Conservation (phyloP, 2,113 vertebrate species). For the Puntigrus tetrazona region DNA sequence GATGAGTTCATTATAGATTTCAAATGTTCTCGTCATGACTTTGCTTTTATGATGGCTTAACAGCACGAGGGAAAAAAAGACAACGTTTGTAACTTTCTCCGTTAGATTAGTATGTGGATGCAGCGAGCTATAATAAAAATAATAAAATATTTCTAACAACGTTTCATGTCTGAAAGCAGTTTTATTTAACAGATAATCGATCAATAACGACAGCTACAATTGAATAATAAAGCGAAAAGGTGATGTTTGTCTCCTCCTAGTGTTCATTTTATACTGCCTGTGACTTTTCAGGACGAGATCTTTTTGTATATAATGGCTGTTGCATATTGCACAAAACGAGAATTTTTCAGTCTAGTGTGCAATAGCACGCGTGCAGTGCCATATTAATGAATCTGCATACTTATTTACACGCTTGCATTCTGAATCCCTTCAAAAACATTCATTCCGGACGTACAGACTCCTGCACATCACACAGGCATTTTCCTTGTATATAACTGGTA, state of each 20-base stretch:
- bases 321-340: background rate
- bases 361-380: background rate
- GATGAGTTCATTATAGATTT: background rate
- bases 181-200: background rate
- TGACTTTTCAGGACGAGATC: background rate
- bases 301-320: background rate
- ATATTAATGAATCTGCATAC: background rate
- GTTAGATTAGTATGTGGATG: no score
- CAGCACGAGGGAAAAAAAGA: background rate
- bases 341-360: background rate
- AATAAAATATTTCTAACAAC: background rate
- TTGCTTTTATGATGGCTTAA: background rate
- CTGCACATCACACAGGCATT: background rate
- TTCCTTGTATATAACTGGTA: background rate
- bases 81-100: no score
- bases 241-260: slow-evolving; percentile 21
- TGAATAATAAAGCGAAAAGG: no score
- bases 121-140: no score
- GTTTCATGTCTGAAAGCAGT: background rate
- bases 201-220: background rate
- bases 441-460: background rate
- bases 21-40: background rate
- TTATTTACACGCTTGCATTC: background rate
- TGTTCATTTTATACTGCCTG: background rate
- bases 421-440: background rate